A percentile compares a stretch with the other conserved stretches of the same genome.
These are phyloP conservation scores for Caloenas nicobarica DNA, from an alignment of 2,113 vertebrate genomes.

Conservation along the genomic window DNA sequence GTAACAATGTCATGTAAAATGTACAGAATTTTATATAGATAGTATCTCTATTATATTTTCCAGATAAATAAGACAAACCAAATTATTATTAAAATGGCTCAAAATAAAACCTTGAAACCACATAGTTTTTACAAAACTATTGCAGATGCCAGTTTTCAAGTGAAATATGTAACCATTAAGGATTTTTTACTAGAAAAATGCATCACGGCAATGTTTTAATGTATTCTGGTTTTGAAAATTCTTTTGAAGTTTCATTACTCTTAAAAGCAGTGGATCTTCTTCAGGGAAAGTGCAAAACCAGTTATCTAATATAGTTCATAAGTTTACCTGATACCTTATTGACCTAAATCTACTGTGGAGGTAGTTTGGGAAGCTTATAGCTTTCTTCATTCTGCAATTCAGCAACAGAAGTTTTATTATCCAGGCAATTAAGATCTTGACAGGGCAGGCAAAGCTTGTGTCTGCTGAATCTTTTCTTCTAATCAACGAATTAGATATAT, in stretches of 20 bases:
- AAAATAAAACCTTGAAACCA: background rate
- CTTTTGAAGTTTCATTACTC: background rate
- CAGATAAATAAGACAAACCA: background rate
- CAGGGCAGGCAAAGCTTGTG: background rate
- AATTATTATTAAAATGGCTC: background rate
- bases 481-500: background rate
- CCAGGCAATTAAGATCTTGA: background rate
- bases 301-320: background rate
- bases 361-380: background rate
- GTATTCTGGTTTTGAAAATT: background rate
- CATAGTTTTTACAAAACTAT: background rate
- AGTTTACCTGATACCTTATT: background rate
- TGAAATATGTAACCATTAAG: background rate
- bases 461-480: background rate
- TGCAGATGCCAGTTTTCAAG: background rate
- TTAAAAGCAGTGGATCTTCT: background rate
- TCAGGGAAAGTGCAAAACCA: background rate
- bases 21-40: background rate
- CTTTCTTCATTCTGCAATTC: background rate
- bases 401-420: background rate
- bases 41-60: background rate
- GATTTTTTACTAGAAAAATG: background rate
- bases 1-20: background rate
- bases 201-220: background rate
- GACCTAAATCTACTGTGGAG: background rate